phyloP scores from a whole-genome alignment of 2,113 vertebrate genomes.

The Gadus macrocephalus region DNA sequence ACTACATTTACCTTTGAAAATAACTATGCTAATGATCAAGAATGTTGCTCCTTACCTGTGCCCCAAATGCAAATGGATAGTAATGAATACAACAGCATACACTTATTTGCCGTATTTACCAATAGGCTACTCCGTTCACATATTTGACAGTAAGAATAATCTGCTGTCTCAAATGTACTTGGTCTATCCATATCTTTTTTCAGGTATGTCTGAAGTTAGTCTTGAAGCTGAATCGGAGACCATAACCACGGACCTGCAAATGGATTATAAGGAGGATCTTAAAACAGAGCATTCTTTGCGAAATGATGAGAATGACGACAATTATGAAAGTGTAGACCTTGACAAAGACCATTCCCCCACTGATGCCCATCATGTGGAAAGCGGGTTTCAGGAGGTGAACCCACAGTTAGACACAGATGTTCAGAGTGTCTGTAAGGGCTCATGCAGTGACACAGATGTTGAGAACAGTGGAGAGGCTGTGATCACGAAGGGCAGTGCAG shows the following conservation, averaged over 20 bases:
- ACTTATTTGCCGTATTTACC: no score
- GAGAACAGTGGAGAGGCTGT: background rate
- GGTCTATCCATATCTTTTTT: constrained; percentile 62
- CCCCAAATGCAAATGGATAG: no score
- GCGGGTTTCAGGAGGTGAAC: constrained; percentile 22
- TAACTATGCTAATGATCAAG: no score
- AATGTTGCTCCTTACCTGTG: no score
- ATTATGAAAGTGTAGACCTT: constrained; percentile 28
- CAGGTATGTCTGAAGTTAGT: constrained; percentile 78
- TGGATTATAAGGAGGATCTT: constrained; percentile 50
- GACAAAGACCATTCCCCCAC: constrained; percentile 52
- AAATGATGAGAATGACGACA: constrained; percentile 35
- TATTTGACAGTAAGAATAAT: no score
- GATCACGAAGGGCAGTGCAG: constrained; percentile 31
- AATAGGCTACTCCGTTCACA: no score
- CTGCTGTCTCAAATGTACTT: background rate
- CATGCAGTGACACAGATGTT: constrained; percentile 6
- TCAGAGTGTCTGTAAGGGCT: constrained; percentile 8
- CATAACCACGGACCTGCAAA: constrained; percentile 52
- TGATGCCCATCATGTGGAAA: constrained; percentile 26
- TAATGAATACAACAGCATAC: no score
- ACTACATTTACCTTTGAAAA: no score
- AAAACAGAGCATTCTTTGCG: constrained; percentile 48
- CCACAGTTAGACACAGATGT: constrained; percentile 17
- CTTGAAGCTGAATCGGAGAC: constrained; percentile 60